Evolutionary conservation across 2,797 vertebrate genomes (phyloP).

Genomic region (Sparidentex hasta): DNA sequence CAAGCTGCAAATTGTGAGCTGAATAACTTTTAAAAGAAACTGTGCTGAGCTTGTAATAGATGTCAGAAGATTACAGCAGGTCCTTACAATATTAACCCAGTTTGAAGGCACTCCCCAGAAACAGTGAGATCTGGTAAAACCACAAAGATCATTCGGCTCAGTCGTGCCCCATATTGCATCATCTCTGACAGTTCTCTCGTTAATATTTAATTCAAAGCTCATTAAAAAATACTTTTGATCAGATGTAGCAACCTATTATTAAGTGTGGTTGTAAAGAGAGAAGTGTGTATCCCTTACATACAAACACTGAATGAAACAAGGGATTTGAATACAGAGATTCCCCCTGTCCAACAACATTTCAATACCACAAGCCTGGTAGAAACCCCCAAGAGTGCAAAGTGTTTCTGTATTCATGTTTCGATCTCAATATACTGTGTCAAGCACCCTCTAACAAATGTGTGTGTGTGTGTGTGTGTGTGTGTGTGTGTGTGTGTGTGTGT

Average conservation of each 20-base stretch:
- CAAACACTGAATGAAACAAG: conserved; percentile 14
- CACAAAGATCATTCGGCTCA: not conserved
- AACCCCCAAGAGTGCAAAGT: conserved; percentile 28
- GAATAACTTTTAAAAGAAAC: conserved; percentile 7
- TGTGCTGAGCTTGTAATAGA: not conserved
- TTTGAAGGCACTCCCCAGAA: conserved; percentile 2
- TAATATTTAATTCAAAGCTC: not conserved
- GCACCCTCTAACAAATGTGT: conserved; percentile 35
- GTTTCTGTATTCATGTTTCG: conserved; percentile 36
- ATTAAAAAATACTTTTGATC: conserved; percentile 10
- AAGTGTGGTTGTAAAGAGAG: not conserved
- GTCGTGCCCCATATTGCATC: not conserved
- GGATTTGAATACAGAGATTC: conserved; percentile 15
- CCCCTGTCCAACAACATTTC: conserved; percentile 9
- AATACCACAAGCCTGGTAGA: conserved; percentile 24
- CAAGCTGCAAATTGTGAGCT: conserved; percentile 28
- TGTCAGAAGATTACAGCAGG: conserved; percentile 2
- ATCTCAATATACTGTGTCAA: conserved; percentile 23
- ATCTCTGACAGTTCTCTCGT: not conserved
- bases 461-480: conserved; percentile 38
- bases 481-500: too few species aligned
- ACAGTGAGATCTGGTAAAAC: not conserved
- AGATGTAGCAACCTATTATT: not conserved
- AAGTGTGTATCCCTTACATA: not conserved
- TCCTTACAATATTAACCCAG: not conserved